Evolutionary conservation across 2,888 invertebrate genomes (phyloP).

Genomic region (Pristionchus fissidentatus): DNA sequence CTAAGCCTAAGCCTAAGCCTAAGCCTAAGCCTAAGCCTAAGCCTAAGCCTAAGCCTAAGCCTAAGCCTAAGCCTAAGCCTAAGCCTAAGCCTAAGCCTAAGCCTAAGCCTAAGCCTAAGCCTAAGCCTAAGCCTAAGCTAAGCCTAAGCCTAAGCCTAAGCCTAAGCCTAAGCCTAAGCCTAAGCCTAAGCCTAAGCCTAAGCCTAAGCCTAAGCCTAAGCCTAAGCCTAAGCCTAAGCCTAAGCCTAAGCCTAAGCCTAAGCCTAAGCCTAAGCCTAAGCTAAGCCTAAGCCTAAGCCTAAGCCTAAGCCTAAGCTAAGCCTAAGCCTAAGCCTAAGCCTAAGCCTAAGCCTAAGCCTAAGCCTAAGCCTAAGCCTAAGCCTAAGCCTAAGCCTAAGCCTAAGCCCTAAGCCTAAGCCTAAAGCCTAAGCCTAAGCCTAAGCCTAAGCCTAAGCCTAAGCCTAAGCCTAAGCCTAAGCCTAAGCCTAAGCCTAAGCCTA

Average conservation of each 20-base stretch:
- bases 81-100: no score
- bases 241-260: slow-evolving; percentile 14
- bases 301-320: slow-evolving; percentile 14
- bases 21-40: no score
- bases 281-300: slow-evolving; percentile 4
- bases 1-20: no score
- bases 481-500: slow-evolving; percentile 14
- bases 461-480: slow-evolving; percentile 14
- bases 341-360: slow-evolving; percentile 14
- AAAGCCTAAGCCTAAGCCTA: slow-evolving; percentile 14
- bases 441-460: slow-evolving; percentile 14
- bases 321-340: slow-evolving; percentile 14
- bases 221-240: slow-evolving; percentile 14
- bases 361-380: slow-evolving; percentile 3
- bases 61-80: no score
- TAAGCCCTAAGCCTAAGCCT: slow-evolving; percentile 14
- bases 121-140: no score
- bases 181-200: neutral
- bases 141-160: no score
- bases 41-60: no score
- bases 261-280: slow-evolving; percentile 14
- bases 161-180: no score
- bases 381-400: slow-evolving; percentile 14
- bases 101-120: no score
- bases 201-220: slow-evolving; percentile 14